Conservation (phyloP, 2,113 vertebrate species). For the Craseonycteris thonglongyai region DNA sequence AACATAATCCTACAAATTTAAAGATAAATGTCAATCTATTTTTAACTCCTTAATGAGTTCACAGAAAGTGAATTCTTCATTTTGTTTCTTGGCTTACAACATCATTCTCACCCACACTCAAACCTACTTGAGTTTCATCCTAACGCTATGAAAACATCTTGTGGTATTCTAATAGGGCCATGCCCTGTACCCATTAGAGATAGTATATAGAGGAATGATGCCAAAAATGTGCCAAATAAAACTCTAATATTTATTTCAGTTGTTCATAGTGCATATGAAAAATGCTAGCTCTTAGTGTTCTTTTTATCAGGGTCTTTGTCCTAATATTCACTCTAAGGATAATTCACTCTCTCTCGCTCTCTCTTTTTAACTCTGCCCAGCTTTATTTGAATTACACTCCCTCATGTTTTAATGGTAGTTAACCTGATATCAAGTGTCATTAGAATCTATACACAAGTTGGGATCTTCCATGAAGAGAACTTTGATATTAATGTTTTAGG, state of each 20-base stretch:
- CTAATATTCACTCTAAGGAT: neutral
- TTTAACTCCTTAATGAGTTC: slow-evolving; percentile 44
- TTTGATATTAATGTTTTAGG: neutral
- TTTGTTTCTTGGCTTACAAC: slow-evolving; percentile 46
- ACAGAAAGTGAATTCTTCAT: slow-evolving; percentile 22
- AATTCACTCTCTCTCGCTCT: neutral
- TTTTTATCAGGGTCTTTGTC: slow-evolving; percentile 16
- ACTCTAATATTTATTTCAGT: slow-evolving; percentile 49
- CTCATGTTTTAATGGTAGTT: neutral
- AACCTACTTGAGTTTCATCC: slow-evolving; percentile 40
- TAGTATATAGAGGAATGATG: slow-evolving; percentile 21
- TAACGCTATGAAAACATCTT: slow-evolving; percentile 43
- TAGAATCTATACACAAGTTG: neutral
- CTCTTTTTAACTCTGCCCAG: neutral
- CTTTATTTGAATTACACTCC: neutral
- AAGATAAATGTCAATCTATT: slow-evolving; percentile 40
- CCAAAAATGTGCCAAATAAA: slow-evolving; percentile 60
- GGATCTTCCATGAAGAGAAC: neutral
- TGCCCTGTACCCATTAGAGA: slow-evolving; percentile 60
- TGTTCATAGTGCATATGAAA: slow-evolving; percentile 26
- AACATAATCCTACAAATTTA: neutral
- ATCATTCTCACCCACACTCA: slow-evolving; percentile 59
- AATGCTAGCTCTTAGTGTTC: neutral
- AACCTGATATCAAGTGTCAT: neutral
- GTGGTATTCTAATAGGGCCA: slow-evolving; percentile 43